Base-by-base conservation (phyloP, 2,888 invertebrate species). In the Sicus ferrugineus region DNA sequence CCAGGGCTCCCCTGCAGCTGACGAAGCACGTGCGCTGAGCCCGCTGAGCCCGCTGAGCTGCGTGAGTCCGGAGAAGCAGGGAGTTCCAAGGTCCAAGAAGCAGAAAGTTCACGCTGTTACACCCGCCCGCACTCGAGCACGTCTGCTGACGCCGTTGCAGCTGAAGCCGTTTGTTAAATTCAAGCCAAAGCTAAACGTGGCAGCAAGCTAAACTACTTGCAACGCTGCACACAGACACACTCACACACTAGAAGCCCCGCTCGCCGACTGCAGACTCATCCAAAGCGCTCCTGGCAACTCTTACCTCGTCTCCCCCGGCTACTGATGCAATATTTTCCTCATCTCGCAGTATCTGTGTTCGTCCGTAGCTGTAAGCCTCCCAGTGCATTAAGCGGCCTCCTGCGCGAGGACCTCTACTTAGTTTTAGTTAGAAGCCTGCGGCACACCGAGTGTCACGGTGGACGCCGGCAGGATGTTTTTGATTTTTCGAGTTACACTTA, bases 1-100 rank as follows among this genome's bases (percentile, higher is more conserved):
- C 70, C 58, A 77, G 76, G 72, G 77, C 76, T 59, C 79, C 84
- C 68, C 74, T 85, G 73, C 85, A 85, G 74, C 78, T 85, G 68
- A 80, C 84, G 73, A 85, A 85, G 80, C 85, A 85, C 77, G 85
- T 85, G 78, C 84, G 82, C 69, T 82, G 73, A 74, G 58, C 30
- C 11, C 42, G 14, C 4, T 9, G 42, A 16, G n/a, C 16, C 42
- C 3, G 42, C 11, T n/a, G 19, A 7, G 19, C 7, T 34, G 50
- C 50, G 11, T 2, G 3, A n/a, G 14, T 4, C 9, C 2, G 34
- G 14, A 9, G 34, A 34, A 34, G 2, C 14, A 34, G 14, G 7
- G 1, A 34, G 34, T 34, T 34, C n/a, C n/a, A 34, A 34, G 34
- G 34, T 34, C 14, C 14, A 14, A 7, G 14, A 9, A 9, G 14